Evolutionary conservation across 2,888 invertebrate genomes (phyloP), one percentile per base, ranked within the genome.

Genomic region (Megastigmus dorsalis): DNA sequence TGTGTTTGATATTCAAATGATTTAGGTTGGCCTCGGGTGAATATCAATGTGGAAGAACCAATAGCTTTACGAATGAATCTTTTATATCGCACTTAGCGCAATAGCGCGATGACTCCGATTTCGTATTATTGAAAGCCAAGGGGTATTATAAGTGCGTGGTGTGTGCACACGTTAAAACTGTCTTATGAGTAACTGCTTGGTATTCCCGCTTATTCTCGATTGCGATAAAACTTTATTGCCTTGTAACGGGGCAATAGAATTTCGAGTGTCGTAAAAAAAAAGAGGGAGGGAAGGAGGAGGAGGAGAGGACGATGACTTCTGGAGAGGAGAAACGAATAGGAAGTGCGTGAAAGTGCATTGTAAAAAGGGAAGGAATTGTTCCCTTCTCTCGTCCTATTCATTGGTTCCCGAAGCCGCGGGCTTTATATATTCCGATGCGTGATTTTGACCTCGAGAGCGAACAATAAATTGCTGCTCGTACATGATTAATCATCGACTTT

Each of bases 1-100:
- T 26, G 63, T 41, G 71, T 57, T 59, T 71, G 75, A 75, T 67
- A 75, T 75, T 75, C 71, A 72, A 75, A 75, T 71, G 55, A 52
- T 63, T 48, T 33, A 23, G 60, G 9, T n/a, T 28, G 48, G 28
- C 9, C 33, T 18, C 23, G n/a, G n/a, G n/a, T n/a, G 75, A 70
- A 75, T 70, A 62, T 48, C 36, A 70, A 75, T 70, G 48, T 50
- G 48, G 28, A 43, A 63, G n/a, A n/a, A n/a, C n/a, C n/a, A n/a
- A n/a, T n/a, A n/a, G 38, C 10, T 20, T 28, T 45, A 43, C 28
- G 9, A 74, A 60, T 23, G 38, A 75, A 71, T 60, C 52, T 65
- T 57, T 69, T 65, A 67, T 57, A 36, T 20, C 60, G 57, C n/a
- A n/a, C 26, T 57, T 67, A 28, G 30, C 36, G n/a, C n/a, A n/a